These are phyloP conservation scores for Vanessa tameamea DNA, from an alignment of 1,140 invertebrate genomes.

Conservation along the genomic window DNA sequence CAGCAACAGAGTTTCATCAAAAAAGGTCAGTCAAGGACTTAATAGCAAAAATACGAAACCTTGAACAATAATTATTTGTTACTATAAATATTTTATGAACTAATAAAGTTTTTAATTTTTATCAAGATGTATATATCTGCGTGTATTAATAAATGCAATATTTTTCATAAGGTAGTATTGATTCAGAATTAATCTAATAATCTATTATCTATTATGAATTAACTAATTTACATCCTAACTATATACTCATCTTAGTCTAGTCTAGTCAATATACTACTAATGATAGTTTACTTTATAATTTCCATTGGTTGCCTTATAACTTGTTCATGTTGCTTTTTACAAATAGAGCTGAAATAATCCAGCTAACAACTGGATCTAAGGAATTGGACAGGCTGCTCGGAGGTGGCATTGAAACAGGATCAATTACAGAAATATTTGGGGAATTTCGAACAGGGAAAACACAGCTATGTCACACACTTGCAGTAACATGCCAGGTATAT, in stretches of 20 bases:
- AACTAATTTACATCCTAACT: too few species aligned
- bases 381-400: conserved; percentile 96
- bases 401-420: conserved; percentile 99
- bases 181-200: too few species aligned
- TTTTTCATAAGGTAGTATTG: too few species aligned
- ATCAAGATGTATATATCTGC: too few species aligned
- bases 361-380: conserved; percentile 95
- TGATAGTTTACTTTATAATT: not conserved
- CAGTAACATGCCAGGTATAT: conserved; percentile 97
- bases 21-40: conserved; percentile 83
- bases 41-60: not conserved
- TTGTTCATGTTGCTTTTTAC: not conserved
- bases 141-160: too few species aligned
- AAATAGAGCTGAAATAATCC: conserved; percentile 89
- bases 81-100: too few species aligned
- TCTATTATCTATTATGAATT: too few species aligned
- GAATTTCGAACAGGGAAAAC: conserved; percentile 99
- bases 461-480: conserved; percentile 97
- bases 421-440: conserved; percentile 99
- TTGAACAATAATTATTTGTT: too few species aligned
- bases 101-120: too few species aligned
- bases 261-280: too few species aligned
- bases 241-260: too few species aligned
- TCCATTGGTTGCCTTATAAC: not conserved
- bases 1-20: conserved; percentile 97